These are phyloP conservation scores for Eciton burchellii DNA, from an alignment of 1,140 invertebrate genomes.

Conservation along the genomic window DNA sequence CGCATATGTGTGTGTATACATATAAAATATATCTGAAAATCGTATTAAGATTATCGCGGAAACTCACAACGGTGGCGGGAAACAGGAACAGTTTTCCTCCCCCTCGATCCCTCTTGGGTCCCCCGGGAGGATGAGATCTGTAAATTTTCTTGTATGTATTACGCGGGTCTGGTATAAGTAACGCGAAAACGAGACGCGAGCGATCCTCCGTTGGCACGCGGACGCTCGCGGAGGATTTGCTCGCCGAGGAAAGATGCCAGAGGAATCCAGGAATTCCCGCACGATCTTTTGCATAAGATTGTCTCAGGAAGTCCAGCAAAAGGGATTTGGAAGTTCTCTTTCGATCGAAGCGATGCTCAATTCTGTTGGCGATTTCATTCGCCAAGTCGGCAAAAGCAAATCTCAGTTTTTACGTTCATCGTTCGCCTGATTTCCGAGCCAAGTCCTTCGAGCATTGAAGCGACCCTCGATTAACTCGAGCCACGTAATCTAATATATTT, in stretches of 20 bases:
- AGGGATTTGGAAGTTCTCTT: neutral
- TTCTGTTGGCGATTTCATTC: neutral
- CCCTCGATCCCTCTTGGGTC: constrained; percentile 10
- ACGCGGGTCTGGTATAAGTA: constrained; percentile 52
- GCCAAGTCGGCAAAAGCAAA: neutral
- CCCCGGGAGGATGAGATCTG: constrained; percentile 20
- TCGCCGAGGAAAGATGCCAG: neutral
- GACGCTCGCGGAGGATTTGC: constrained; percentile 16
- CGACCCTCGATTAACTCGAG: constrained; percentile 60
- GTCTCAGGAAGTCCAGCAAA: neutral
- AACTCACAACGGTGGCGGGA: constrained; percentile 58
- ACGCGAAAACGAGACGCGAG: constrained; percentile 25
- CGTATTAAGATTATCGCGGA: constrained; percentile 68
- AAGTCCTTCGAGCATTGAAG: neutral
- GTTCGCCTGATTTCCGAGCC: neutral
- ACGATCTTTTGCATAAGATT: neutral
- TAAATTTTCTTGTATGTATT: constrained; percentile 55
- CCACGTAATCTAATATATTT: constrained; percentile 63
- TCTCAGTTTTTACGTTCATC: neutral
- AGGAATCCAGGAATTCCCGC: neutral
- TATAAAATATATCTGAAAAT: constrained; percentile 36
- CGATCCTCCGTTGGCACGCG: constrained; percentile 25
- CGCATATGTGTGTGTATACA: constrained; percentile 35
- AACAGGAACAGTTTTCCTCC: constrained; percentile 29
- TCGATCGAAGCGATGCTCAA: neutral